Evolutionary conservation across 2,888 invertebrate genomes (phyloP), one percentile per base, ranked within the genome.

Genomic region (Sinohyriopsis cumingii): DNA sequence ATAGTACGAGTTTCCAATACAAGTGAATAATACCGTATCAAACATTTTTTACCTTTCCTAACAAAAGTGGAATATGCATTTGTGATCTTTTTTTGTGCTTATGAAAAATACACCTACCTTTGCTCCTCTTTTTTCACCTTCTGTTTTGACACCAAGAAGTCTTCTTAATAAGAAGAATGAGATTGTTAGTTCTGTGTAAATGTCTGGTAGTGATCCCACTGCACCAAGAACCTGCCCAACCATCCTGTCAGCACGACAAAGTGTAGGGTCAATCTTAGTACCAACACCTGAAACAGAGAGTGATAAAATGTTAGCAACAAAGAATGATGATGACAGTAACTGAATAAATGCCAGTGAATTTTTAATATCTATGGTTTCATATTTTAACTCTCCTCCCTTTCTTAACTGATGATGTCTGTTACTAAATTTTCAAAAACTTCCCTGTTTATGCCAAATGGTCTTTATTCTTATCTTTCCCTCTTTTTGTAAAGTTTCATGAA

Each of bases 101-200:
- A 45, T 45, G 15, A 45, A 15, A 45, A 15, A 45, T 45, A 9
- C n/a, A 59, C 68, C 24, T 84, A 93, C 99, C 92, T 97, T 98
- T 18, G 99, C 99, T 22, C 96, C 99, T 90, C 99, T 99, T 90
- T 98, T 99, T 90, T 99, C 99, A 15, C 98, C 99, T 90, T 99
- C 99, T 0, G 96, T 99, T 88, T 98, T 95, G 4, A 99, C 99
- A 63, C 99, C 99, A 61, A 99, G 93, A 78, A 99, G 92, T 83
- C 99, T 94, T 89, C 99, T 95, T 76, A 99, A 92, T 78, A 99
- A 92, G 91, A 97, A 98, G 91, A 98, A 99, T 24, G 97, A 97
- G 88, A 99, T 97, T 93, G 99, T 99, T 79, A 99, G 93, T 91
- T 98, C 99, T 79, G 96, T 97, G 91, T 96, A 99, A 88, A 99